Evolutionary conservation across 2,113 vertebrate genomes (phyloP), one percentile per base, ranked within the genome.

Genomic region (Gallinago paraguaiae): DNA sequence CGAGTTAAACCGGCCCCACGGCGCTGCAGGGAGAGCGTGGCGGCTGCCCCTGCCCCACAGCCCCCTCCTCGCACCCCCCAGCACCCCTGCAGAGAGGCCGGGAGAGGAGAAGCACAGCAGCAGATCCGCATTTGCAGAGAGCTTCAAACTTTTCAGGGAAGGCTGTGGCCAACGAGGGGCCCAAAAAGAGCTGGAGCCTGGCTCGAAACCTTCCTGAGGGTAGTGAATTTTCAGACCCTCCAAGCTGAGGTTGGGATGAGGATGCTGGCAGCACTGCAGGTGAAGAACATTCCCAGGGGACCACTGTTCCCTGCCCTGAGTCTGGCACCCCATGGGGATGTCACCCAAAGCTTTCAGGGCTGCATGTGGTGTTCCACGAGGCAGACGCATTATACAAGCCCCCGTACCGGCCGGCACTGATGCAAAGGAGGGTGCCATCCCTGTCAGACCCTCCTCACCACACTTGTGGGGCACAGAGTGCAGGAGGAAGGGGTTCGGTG

Each of bases 331-430:
- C 15, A 1, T 0, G 4, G 39, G 61, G 30, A 75, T 16, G 4
- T 43, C 74, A 56, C 39, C 51, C 69, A 28, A n/a, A 81, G 56
- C 1, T 0, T 17, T 63, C 46, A 35, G 70, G 45, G 50, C 79
- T 70, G 25, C 1, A 0, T n/a, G 30, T 64, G 45, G 67, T 24
- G 11, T 22, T 16, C 48, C 69, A 45, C 60, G 16, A 9, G 23
- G 57, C 93, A 84, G 33, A 43, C 3, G 3, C 25, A 6, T 4
- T 2, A 6, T 8, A 13, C 0, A 0, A 64, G 22, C 28, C 57
- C 53, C 39, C 10, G 2, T 1, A 10, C 9, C 1, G 1, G 11
- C 3, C 0, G 1, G 71, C 16, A 20, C 10, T 1, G 18, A 2
- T 5, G 9, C 20, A 31, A 9, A 48, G 65, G 16, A 81, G 2